Conservation (phyloP, 2,888 invertebrate genomes). For the Thymelicus lineola region DNA sequence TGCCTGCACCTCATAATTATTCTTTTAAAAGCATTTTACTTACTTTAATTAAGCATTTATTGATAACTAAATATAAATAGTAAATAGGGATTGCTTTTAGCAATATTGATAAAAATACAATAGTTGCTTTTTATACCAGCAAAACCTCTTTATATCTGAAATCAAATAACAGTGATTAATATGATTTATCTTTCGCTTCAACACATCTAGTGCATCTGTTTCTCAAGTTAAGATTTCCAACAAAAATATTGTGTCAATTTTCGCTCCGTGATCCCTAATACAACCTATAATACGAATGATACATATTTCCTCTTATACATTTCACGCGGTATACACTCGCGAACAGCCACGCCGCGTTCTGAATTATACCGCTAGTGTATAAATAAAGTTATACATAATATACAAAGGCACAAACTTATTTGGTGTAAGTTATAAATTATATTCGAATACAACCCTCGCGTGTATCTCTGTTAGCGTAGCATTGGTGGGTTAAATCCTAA, state of each 20-base stretch:
- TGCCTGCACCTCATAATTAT: too few species aligned
- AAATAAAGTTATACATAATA: constrained; percentile 13
- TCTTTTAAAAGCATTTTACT: too few species aligned
- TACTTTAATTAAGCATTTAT: too few species aligned
- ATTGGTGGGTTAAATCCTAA: neutral
- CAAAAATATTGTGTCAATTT: neutral
- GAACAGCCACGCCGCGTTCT: constrained; percentile 11
- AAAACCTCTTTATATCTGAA: too few species aligned
- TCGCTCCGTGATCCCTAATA: constrained; percentile 1
- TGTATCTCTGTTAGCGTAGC: neutral
- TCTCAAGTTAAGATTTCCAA: too few species aligned
- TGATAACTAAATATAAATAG: too few species aligned
- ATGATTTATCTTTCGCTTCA: too few species aligned
- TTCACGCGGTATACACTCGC: neutral
- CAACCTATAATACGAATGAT: constrained; percentile 5
- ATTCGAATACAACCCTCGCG: constrained; percentile 9
- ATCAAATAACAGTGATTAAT: too few species aligned
- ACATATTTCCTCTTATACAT: constrained; percentile 1
- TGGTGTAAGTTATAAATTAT: constrained; percentile 39
- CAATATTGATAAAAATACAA: too few species aligned
- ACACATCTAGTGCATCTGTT: too few species aligned
- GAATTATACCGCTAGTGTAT: constrained; percentile 25
- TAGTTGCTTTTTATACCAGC: too few species aligned
- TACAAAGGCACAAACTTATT: constrained; percentile 49
- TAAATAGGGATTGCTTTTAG: too few species aligned